Evolutionary conservation across 2,888 invertebrate genomes (phyloP).

Genomic region (Amphipyra tragopoginis): DNA sequence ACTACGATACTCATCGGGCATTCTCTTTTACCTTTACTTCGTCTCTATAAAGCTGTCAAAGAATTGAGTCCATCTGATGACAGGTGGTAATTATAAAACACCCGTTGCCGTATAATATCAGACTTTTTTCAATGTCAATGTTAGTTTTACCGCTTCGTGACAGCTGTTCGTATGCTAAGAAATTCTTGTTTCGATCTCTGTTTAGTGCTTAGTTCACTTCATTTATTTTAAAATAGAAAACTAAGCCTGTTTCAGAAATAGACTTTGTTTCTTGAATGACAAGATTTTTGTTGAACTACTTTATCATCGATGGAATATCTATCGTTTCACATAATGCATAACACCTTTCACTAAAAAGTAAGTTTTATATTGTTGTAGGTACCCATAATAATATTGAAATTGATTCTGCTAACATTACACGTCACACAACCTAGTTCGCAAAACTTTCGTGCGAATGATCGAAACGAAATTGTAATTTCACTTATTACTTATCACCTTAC

Average conservation of each 20-base stretch:
- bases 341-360: slow-evolving; percentile 45
- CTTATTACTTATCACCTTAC: slow-evolving; percentile 55
- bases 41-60: slow-evolving; percentile 71
- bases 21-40: slow-evolving; percentile 55
- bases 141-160: slow-evolving; percentile 54
- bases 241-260: slow-evolving; percentile 28
- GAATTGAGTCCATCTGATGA: slow-evolving; percentile 70
- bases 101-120: slow-evolving; percentile 64
- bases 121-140: slow-evolving; percentile 76
- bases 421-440: slow-evolving; percentile 37
- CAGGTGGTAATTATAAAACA: slow-evolving; percentile 79
- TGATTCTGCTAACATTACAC: slow-evolving; percentile 33
- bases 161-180: slow-evolving; percentile 45
- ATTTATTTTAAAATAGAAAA: slow-evolving; percentile 26
- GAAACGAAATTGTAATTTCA: slow-evolving; percentile 57
- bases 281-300: slow-evolving; percentile 13
- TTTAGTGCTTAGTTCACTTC: slow-evolving; percentile 33
- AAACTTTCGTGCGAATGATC: slow-evolving; percentile 42
- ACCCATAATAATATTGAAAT: slow-evolving; percentile 40
- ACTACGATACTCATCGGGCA: slow-evolving; percentile 23
- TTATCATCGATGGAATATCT: slow-evolving; percentile 3
- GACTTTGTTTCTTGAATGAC: slow-evolving; percentile 11
- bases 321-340: slow-evolving; percentile 20
- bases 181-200: slow-evolving; percentile 41
- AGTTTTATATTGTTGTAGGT: slow-evolving; percentile 27